phyloP scores from a whole-genome alignment of 2,888 invertebrate species.

The Drosophila kambysellisi region DNA sequence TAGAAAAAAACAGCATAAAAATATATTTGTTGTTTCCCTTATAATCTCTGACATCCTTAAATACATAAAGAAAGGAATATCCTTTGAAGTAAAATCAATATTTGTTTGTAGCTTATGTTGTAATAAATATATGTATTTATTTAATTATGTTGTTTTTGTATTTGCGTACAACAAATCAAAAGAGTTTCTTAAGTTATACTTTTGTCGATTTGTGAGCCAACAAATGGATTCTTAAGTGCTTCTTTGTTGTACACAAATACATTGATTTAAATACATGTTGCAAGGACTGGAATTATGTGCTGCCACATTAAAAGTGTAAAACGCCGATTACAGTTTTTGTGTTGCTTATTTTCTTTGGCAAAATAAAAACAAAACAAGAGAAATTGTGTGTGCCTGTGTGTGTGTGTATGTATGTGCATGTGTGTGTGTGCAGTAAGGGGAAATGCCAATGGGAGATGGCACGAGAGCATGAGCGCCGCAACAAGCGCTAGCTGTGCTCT shows the following conservation, averaged over 20 bases:
- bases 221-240: slow-evolving; percentile 48
- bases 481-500: slow-evolving; percentile 36
- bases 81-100: neutral
- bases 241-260: slow-evolving; percentile 37
- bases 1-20: neutral
- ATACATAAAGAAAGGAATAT: neutral
- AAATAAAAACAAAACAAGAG: slow-evolving; percentile 33
- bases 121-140: neutral
- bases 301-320: slow-evolving; percentile 65
- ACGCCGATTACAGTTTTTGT: slow-evolving; percentile 74
- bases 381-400: slow-evolving; percentile 4
- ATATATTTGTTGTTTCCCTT: neutral
- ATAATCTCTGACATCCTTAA: neutral
- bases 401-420: neutral
- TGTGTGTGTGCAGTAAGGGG: slow-evolving; percentile 55
- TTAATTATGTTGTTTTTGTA: neutral
- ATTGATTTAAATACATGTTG: slow-evolving; percentile 54
- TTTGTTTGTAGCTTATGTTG: neutral
- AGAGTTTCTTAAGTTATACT: neutral
- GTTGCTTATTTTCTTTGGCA: slow-evolving; percentile 54
- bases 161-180: neutral
- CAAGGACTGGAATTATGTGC: slow-evolving; percentile 43
- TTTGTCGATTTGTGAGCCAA: slow-evolving; percentile 8
- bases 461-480: slow-evolving; percentile 5
- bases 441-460: slow-evolving; percentile 37